Base-by-base conservation (phyloP, 1,140 invertebrate genomes). In the Trichonephila clavata region DNA sequence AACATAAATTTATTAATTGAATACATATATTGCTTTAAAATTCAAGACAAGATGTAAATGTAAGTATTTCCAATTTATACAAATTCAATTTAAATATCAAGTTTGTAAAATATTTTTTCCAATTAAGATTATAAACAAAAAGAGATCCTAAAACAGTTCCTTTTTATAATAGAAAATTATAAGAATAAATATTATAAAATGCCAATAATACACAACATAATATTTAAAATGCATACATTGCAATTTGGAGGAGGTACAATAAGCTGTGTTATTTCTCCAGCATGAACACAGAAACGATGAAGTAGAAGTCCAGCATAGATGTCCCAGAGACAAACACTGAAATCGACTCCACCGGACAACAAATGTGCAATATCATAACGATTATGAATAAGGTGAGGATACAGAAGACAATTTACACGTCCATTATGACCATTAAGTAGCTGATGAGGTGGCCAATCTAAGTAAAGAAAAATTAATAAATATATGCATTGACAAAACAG, bases 281-380 rank as follows among this genome's bases (percentile, higher is more conserved):
- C 99, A 96, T 99, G 99, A 4, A 99, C 98, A 95, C 98, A 99
- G 96, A 99, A 99, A 13, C 98, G 97, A 96, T 99, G 98, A 50
- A 99, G 96, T 77, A 99, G 96, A 2, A 97, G 97, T 16, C 99
- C 99, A 77, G 97, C 97, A 95, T 98, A 98, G 90, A 99, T 96
- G 96, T 99, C 99, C 99, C 99, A 99, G 0, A 99, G 96, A 95
- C 98, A 99, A 7, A 99, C 98, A 1, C 99, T 98, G 96, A 99
- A 99, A 96, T 99, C 99, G 21, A 99, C 98, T 3, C 99, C 99
- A 27, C 99, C 99, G 0, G 99, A 99, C 0, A 99, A 97, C 20
- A 99, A 96, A 96, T 98, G 97, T 7, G 97, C 96, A 93, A 98
- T 97, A 95, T 99, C 99, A 95, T 99, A 99, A 93, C 99, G 97